Base-by-base conservation (phyloP, 2,797 vertebrate species). In the Gallinago solitaria region DNA sequence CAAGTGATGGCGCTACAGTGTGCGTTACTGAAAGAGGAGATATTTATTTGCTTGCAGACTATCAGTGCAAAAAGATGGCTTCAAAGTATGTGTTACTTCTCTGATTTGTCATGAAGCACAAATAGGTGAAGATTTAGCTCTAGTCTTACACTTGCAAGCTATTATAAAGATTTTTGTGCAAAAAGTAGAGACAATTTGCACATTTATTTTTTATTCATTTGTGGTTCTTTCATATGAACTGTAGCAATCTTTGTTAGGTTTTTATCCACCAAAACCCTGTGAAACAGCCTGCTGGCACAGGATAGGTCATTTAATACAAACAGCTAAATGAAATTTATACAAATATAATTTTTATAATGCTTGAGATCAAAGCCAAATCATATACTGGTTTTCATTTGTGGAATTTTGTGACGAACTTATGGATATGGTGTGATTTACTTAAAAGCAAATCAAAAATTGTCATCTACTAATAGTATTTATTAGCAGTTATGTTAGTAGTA, bases 11-110 rank as follows among this genome's bases (percentile, higher is more conserved):
- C 0, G 99, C 99, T 81, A 99, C 99, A 37, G 99, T 99, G 25
- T 99, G 99, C 45, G 99, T 99, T 97, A 99, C 99, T 11, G 98
- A 98, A 92, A 99, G 98, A 96, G 99, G 99, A 76, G 99, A 99
- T 67, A 98, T 99, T 93, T 99, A 99, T 97, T 98, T 99, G 91
- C 98, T 99, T 93, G 97, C 98, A 59, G 99, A 99, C 86, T 99
- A 99, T 97, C 99, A 99, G 95, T 99, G 99, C 98, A 99, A 99
- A 97, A 99, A 99, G 98, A 98, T 99, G 95, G 99, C 99, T 90
- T 99, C 99, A 50, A 99, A 98, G 99, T 99, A 97, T 96, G 98
- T 97, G 21, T 63, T 74, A 51, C 76, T 95, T 51, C 93, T 47
- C 51, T 88, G 30, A 85, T 76, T 53, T 83, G 17, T 71, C 12